phyloP scores from a whole-genome alignment of 35 echinoderm and acorn worm genomes.

The Ophiothrix spiculata region DNA sequence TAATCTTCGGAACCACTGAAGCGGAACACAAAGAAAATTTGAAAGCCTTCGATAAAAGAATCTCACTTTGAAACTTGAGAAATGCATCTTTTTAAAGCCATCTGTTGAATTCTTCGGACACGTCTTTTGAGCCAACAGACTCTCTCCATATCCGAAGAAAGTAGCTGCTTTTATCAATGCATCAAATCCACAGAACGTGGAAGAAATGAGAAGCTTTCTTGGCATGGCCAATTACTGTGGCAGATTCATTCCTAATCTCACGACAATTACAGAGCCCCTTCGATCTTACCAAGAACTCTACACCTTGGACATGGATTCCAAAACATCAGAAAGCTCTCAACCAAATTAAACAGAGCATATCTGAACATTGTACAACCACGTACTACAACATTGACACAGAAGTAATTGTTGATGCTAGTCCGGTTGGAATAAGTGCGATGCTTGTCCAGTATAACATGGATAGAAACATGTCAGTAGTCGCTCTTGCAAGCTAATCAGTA shows the following conservation, averaged over 20 bases:
- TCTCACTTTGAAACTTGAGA: conserved; percentile 5
- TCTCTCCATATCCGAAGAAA: neutral
- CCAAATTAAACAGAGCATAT: neutral
- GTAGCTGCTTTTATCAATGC: neutral
- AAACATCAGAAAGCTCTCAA: neutral
- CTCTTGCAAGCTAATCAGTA: conserved; percentile 37
- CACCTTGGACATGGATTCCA: neutral
- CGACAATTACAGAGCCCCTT: neutral
- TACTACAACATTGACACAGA: conserved; percentile 40
- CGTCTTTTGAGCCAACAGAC: neutral
- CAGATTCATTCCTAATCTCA: neutral
- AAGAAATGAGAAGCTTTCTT: neutral
- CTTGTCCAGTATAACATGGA: conserved; percentile 29
- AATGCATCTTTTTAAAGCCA: neutral
- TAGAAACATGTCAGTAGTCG: conserved; percentile 15
- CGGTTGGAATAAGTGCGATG: conserved; percentile 20
- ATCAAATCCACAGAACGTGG: neutral
- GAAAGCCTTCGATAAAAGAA: neutral
- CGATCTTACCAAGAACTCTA: neutral
- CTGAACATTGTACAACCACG: conserved; percentile 6
- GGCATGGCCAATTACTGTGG: neutral
- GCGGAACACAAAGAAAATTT: neutral
- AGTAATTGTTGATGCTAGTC: conserved; percentile 54
- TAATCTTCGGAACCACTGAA: neutral
- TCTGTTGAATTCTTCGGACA: neutral